Evolutionary conservation across 37 sponge, comb jelly and placozoan genomes (phyloP).

Genomic region (Agelas oroides): DNA sequence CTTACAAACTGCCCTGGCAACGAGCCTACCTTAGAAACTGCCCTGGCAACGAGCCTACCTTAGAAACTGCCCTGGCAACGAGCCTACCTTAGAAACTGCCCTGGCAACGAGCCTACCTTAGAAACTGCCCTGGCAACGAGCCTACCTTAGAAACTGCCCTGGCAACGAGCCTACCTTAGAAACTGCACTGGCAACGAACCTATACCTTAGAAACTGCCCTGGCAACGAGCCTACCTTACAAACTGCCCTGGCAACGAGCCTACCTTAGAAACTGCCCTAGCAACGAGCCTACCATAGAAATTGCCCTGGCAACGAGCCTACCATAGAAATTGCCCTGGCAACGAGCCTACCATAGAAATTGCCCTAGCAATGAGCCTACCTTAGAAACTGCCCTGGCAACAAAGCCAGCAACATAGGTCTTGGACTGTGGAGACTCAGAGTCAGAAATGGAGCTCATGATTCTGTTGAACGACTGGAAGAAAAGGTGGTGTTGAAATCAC

Average conservation of each 20-base stretch:
- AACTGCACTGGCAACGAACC: too few species aligned
- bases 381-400: conserved; percentile 58
- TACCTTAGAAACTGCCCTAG: conserved; percentile 64
- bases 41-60: conserved; percentile 62
- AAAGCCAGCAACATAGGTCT: conserved; percentile 61
- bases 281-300: conserved; percentile 57
- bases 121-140: too few species aligned
- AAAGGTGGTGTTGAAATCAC: too few species aligned
- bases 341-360: conserved; percentile 51
- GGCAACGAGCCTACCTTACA: conserved; percentile 56
- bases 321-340: conserved; percentile 60
- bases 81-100: conserved; percentile 53
- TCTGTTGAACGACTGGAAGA: conserved; percentile 7
- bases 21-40: conserved; percentile 52
- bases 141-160: conserved; percentile 59
- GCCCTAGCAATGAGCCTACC: conserved; percentile 65
- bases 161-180: conserved; percentile 50
- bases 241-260: too few species aligned
- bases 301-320: too few species aligned
- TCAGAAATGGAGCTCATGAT: conserved; percentile 3
- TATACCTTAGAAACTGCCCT: conserved; percentile 63
- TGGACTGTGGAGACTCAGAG: conserved; percentile 26
- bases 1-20: too few species aligned
- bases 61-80: too few species aligned
- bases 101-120: conserved; percentile 63